These are phyloP conservation scores for Tychaedon coryphoeus DNA, from an alignment of 2,113 vertebrate species.

Conservation along the genomic window DNA sequence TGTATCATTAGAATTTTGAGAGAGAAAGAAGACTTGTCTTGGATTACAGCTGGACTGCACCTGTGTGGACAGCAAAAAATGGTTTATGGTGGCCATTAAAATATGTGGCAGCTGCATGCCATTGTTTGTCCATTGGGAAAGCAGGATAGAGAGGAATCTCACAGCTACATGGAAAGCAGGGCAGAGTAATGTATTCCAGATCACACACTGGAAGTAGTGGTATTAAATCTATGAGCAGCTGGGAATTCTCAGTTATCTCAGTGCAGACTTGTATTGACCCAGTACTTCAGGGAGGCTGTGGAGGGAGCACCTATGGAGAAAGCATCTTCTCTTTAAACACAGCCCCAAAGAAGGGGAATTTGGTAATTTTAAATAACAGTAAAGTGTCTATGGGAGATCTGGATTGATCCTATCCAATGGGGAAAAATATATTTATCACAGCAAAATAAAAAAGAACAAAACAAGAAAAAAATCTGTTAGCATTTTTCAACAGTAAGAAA, in stretches of 20 bases:
- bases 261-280: not conserved
- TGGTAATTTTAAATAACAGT: not conserved
- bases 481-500: not conserved
- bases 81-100: not conserved
- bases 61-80: not conserved
- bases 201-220: not conserved
- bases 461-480: not conserved
- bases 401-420: not conserved
- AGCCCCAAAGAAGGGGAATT: not conserved
- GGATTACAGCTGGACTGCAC: not conserved
- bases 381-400: not conserved
- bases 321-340: not conserved
- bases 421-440: not conserved
- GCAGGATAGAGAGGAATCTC: not conserved
- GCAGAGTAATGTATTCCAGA: slow-evolving; percentile 7
- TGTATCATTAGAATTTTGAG: not conserved
- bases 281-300: not conserved
- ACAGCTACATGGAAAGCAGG: not conserved
- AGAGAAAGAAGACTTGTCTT: not conserved
- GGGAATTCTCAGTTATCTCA: not conserved
- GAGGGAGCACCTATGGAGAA: not conserved
- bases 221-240: not conserved
- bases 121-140: not conserved
- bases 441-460: not conserved
- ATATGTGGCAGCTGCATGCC: not conserved